Evolutionary conservation across 2,113 vertebrate genomes (phyloP), one percentile per base, ranked within the genome.

Genomic region (Anhinga anhinga): DNA sequence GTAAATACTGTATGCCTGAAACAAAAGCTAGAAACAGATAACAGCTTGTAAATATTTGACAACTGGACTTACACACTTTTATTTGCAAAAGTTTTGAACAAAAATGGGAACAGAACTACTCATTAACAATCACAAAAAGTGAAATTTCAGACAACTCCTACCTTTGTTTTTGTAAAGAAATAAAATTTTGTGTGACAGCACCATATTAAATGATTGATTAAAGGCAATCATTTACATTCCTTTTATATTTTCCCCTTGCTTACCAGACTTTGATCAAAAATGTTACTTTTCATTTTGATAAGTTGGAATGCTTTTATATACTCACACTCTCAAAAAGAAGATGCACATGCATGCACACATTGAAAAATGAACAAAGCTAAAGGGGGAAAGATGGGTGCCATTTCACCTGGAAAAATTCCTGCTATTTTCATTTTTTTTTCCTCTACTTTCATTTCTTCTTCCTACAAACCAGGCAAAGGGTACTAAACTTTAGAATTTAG

Each of bases 171-270:
- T 50, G 16, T n/a, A 34, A 89, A 85, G 21, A 88, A 90, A 55
- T 47, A 77, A 67, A 70, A n/a, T 59, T 26, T 52, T 50, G 3
- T 49, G 13, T 49, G n/a, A 88, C 36, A 84, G 22, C 50, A 79
- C 10, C 17, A 32, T 55, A 82, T 70, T 88, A 94, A 95, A 94
- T 72, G 71, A 79, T 81, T 93, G 79, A 95, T 94, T 92, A 95
- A 95, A 87, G 26, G 56, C 25, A 47, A 42, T 36, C 42, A 93
- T 95, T 94, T 88, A 63, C 72, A 81, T 91, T 82, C 55, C 34
- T 96, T 91, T 84, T 55, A 25, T 86, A 82, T 79, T 71, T 94
- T 84, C 21, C 29, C 13, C 30, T 87, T 89, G 19, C 8, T 90
- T 62, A 66, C 7, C 7, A 94, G 55, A 69, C 61, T 90, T 87